Base-by-base conservation (phyloP, 2,888 invertebrate genomes). In the Myathropa florea region DNA sequence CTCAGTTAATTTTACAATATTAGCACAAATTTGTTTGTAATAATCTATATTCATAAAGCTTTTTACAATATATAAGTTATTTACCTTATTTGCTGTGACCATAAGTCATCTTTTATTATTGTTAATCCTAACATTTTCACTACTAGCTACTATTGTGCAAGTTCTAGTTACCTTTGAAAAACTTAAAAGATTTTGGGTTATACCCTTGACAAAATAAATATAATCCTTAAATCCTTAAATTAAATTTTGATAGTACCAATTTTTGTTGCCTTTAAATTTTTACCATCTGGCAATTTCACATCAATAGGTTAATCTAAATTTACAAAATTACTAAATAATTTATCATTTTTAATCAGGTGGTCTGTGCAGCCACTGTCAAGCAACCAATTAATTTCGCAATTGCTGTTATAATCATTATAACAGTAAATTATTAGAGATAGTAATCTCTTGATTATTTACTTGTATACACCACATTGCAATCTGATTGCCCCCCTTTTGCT, bases 281-380 rank as follows among this genome's bases (percentile, higher is more conserved):
- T 70, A 26, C 71, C 71, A 79, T 79, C 64, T 64, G 70, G 64
- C 36, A 79, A 4, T 26, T 55, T 71, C n/a, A 79, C 79, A 39
- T 61, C 30, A 9, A 79, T n/a, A 14, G 79, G 71, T 7, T 57
- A 24, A 36, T 71, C 64, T 36, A 83, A 53, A 18, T 36, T 12
- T 14, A 53, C n/a, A 65, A 18, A 72, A n/a, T 71, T 33, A 23
- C 36, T 14, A 65, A 59, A 83, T 14, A 33, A 36, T 55, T 83
- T 55, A 46, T 83, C 77, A 24, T 57, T 33, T 59, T 83, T 83
- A 18, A 83, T 46, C 14, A 77, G 33, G 39, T 83, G 83, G 28
- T 67, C 65, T 28, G 67, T 71, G 46, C 71, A 83, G 14, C 83
- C 77, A 21, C 72, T 78, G 53, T 83, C 65, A 72, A 78, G 63